Evolutionary conservation across 1,140 invertebrate genomes (phyloP), one percentile per base, ranked within the genome.

Genomic region (Holcopasites calliopsidis): DNA sequence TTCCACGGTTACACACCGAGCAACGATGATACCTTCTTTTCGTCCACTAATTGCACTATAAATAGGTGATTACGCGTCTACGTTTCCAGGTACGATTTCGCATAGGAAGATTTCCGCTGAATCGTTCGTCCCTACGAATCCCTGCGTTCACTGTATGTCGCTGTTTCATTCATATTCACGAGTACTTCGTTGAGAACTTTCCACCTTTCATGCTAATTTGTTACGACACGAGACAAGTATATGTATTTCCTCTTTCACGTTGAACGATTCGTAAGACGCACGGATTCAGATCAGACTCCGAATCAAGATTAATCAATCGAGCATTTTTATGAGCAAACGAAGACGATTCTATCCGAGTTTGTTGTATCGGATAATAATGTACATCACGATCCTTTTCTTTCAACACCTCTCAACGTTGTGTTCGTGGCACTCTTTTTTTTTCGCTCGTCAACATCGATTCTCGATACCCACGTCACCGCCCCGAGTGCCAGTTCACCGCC

Each of bases 31-130:
- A n/a, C n/a, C n/a, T n/a, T n/a, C n/a, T n/a, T 28, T 33, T 76
- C 33, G 38, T 49, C 16, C 8, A 21, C 38, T 58, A 72, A 79
- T 79, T 62, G 42, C 11, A 21, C 26, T 57, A 68, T 40, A 62
- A 74, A 68, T 64, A 69, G 40, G 16, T 18, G 33, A 54, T 79
- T 79, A 69, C 44, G 42, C 28, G 40, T 10, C 31, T 54, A 16
- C 8, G 44, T 40, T 64, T 74, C 57, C 49, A 40, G 31, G 28
- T 64, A 21, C 35, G 31, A 61, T 68, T 79, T 62, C 62, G 33
- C 55, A 49, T 58, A 11, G 33, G 66, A 57, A 49, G 23, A 80
- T 80, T 61, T 61, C 50, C 71, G 79, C 52, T 35, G 60, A 64
- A 54, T 49, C 62, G 33, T 33, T 54, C 69, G 57, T 49, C 70